Conservation (phyloP, 2,888 invertebrate genomes). For the Anodontia alba region DNA sequence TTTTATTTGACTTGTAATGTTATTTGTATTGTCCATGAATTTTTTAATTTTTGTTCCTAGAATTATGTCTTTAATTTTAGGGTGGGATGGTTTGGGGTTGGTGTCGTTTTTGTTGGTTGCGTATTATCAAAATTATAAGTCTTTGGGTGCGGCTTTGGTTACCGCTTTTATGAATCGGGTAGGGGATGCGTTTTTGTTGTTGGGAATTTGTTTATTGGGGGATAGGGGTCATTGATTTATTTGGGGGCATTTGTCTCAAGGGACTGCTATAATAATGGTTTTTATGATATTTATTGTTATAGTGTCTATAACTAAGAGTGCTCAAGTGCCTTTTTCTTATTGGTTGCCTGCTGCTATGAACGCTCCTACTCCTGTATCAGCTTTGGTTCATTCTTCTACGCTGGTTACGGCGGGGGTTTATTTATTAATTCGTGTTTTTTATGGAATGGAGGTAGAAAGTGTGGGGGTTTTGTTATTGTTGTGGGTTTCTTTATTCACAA, state of each 20-base stretch:
- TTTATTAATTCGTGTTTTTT: conserved; percentile 89
- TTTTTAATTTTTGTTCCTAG: conserved; percentile 90
- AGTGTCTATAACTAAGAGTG: conserved; percentile 91
- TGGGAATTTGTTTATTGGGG: conserved; percentile 70
- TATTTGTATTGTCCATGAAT: conserved; percentile 90
- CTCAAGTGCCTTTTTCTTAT: conserved; percentile 92
- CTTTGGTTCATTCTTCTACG: conserved; percentile 92
- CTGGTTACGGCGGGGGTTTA: conserved; percentile 92
- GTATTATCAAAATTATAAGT: conserved; percentile 90
- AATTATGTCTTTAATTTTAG: conserved; percentile 90
- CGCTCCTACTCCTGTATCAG: conserved; percentile 91
- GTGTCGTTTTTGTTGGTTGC: conserved; percentile 91
- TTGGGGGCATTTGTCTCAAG: neutral
- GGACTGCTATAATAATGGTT: neutral
- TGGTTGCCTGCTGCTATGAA: conserved; percentile 92
- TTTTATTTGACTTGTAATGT: conserved; percentile 88
- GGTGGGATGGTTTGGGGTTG: conserved; percentile 91
- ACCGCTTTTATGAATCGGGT: conserved; percentile 91
- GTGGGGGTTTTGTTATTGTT: conserved; percentile 84
- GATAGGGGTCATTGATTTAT: conserved; percentile 84
- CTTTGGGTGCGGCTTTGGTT: conserved; percentile 90
- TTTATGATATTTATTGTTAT: conserved; percentile 82
- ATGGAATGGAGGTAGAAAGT: conserved; percentile 84
- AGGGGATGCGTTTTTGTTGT: conserved; percentile 89
- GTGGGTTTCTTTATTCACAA: conserved; percentile 83